A percentile compares a stretch with the other conserved stretches of the same genome.
phyloP scores from a whole-genome alignment of 2,888 invertebrate species.

The Sarcophaga rosellei region DNA sequence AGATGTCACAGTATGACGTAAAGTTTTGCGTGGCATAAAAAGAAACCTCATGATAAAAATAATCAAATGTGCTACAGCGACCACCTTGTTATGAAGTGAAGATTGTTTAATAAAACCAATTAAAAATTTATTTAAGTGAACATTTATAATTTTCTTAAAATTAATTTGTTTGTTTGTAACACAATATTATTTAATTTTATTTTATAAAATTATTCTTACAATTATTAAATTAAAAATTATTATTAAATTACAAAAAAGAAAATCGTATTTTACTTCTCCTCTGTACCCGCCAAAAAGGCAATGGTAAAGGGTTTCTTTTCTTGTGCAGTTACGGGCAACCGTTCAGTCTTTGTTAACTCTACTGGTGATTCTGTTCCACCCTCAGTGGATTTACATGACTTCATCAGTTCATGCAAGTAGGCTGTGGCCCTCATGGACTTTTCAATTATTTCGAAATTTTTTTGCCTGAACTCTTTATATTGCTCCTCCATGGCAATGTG shows the following conservation, averaged over 20 bases:
- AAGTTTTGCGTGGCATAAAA: too few species aligned
- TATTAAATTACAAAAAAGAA: not conserved
- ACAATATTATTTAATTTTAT: too few species aligned
- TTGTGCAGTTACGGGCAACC: not conserved
- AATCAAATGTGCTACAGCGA: too few species aligned
- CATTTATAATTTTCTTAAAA: too few species aligned
- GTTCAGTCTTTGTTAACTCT: not conserved
- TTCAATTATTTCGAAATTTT: slow-evolving; percentile 73
- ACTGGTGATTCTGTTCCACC: not conserved
- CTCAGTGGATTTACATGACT: slow-evolving; percentile 37
- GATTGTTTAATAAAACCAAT: too few species aligned
- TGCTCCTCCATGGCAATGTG: slow-evolving; percentile 76
- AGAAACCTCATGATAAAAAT: too few species aligned
- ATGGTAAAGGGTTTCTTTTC: not conserved
- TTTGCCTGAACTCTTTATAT: slow-evolving; percentile 73
- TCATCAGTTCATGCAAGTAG: slow-evolving; percentile 74
- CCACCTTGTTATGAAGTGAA: too few species aligned
- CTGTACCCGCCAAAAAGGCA: not conserved
- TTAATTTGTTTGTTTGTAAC: too few species aligned
- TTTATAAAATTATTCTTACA: not conserved
- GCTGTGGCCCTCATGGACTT: slow-evolving; percentile 72
- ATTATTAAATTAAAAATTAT: too few species aligned
- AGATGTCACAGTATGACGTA: too few species aligned
- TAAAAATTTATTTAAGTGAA: too few species aligned
- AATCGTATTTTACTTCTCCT: not conserved